Evolutionary conservation across 35 echinoderm and acorn worm species (phyloP), one percentile per base, ranked within the genome.

Genomic region (Holothuria glaberrima): DNA sequence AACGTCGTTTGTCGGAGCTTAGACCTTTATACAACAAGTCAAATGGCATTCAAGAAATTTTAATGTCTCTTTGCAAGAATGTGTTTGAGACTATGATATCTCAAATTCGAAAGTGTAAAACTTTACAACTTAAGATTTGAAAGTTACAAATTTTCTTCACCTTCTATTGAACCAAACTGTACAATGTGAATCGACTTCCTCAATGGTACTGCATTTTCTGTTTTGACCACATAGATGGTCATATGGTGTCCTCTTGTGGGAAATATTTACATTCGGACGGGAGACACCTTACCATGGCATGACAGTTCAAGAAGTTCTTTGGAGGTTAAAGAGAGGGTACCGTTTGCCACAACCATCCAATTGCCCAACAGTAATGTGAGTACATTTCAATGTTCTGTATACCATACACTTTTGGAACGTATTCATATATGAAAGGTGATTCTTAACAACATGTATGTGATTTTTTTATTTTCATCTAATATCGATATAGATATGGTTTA

Each of bases 211-310:
- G 71, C 29, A 9, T 29, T 9, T 45, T 30, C 29, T 29, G 22
- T 75, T 75, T 12, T 48, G 30, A 12, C 79, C 29, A n/a, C n/a
- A 0, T 33, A 84, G 80, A 84, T 84, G 80, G 80, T 84, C 80
- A 0, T 84, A 58, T n/a, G 80, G 80, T 30, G 56, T 84, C 56
- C 20, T 84, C 4, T n/a, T 84, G 1, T 84, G 80, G 80, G 80
- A 84, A 36, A 84, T 84, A 27, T 60, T 61, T 41, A 84, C 80
- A 22, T 84, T 41, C 36, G 80, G 80, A 19, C 30, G 21, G 17
- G 10, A 61, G 30, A 84, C 56, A 18, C 80, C 80, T 18, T 84
- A 84, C 80, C 29, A 63, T 2, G 80, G 80, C 31, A 84, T 59
- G 80, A 61, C 24, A 7, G 30, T 84, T 5, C n/a, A 63, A 9